Conservation (phyloP, 2,113 vertebrate species). For the Amblyornis subalaris region DNA sequence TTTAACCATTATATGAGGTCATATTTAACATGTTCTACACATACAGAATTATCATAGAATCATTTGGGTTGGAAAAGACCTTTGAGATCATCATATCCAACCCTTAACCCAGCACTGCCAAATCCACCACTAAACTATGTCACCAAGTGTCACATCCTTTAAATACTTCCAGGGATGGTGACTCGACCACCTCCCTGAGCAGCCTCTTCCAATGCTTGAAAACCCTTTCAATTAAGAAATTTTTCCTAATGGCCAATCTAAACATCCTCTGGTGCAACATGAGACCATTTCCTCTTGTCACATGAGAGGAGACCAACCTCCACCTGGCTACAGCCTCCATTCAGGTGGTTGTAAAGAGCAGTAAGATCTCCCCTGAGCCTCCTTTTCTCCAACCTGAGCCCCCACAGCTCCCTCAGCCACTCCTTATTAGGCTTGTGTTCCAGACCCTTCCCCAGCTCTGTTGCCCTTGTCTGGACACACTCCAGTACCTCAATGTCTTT, state of each 20-base stretch:
- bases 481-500: not conserved
- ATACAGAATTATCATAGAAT: not conserved
- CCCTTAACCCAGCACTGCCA: not conserved
- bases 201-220: not conserved
- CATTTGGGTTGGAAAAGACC: not conserved
- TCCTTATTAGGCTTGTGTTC: not conserved
- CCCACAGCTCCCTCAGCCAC: not conserved
- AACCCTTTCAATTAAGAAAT: not conserved
- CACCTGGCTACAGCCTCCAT: not conserved
- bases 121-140: not conserved
- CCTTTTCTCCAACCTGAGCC: not conserved
- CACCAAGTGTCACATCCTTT: fast-evolving
- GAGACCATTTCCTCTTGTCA: not conserved
- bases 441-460: not conserved
- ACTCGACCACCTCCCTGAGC: not conserved
- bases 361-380: fast-evolving
- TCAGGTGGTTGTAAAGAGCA: fast-evolving
- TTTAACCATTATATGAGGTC: not conserved
- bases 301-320: fast-evolving
- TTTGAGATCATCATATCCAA: not conserved
- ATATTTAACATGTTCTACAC: not conserved
- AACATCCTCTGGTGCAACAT: not conserved
- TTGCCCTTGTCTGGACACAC: fast-evolving
- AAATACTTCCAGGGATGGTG: not conserved
- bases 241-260: not conserved